phyloP scores from a whole-genome alignment of 2,888 invertebrate species.

The Danaus chrysippus region DNA sequence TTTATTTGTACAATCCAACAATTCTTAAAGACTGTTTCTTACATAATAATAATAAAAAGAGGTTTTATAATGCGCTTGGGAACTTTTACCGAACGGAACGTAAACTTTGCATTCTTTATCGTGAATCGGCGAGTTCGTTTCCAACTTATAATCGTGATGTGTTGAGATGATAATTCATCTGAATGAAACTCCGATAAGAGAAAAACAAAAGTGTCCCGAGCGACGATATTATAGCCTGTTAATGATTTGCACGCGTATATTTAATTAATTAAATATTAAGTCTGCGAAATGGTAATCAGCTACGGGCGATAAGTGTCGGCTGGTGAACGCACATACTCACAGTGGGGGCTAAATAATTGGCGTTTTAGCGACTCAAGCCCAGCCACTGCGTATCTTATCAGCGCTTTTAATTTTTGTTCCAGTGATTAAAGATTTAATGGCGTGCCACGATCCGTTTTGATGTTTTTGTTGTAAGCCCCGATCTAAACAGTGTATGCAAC shows the following conservation, averaged over 20 bases:
- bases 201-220: conserved; percentile 39
- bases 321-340: conserved; percentile 6
- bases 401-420: conserved; percentile 5
- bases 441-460: background rate
- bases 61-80: conserved; percentile 1
- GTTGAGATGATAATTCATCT: conserved; percentile 24
- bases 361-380: conserved; percentile 6
- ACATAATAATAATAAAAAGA: background rate
- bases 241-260: conserved; percentile 51
- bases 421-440: conserved; percentile 5
- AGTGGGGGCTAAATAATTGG: conserved; percentile 6
- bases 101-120: no score
- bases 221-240: conserved; percentile 48
- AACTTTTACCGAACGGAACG: background rate
- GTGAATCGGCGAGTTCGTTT: no score
- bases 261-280: conserved; percentile 56
- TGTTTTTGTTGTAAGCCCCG: background rate
- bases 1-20: conserved; percentile 3
- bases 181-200: conserved; percentile 25
- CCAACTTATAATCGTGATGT: no score
- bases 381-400: background rate
- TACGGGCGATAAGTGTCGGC: conserved; percentile 29
- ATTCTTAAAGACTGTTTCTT: background rate
- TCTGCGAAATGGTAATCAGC: conserved; percentile 45
- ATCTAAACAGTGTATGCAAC: background rate